Conservation (phyloP, 2,888 invertebrate genomes). For the Sinodicranocentrus sp. region DNA sequence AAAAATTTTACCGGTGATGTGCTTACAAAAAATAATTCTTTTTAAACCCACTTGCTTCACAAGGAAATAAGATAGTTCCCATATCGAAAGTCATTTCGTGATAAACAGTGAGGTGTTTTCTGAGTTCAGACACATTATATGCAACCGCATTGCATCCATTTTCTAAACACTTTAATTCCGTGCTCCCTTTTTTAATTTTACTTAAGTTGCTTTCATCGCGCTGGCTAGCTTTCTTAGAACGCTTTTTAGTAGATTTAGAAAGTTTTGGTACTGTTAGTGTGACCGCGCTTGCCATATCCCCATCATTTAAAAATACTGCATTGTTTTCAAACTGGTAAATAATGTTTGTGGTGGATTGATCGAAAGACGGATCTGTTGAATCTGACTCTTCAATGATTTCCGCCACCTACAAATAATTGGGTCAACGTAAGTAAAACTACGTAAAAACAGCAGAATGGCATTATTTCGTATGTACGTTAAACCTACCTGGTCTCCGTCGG, state of each 20-base stretch:
- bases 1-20: too few species aligned
- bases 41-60: constrained; percentile 11
- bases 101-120: constrained; percentile 67
- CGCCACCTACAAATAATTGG: constrained; percentile 1
- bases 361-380: neutral
- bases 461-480: too few species aligned
- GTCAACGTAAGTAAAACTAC: too few species aligned
- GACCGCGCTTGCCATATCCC: neutral
- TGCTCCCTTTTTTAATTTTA: neutral
- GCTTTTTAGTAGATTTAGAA: constrained; percentile 8
- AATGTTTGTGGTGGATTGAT: neutral
- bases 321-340: constrained; percentile 12
- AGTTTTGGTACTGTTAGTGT: neutral
- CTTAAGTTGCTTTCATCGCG: neutral
- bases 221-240: neutral
- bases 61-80: constrained; percentile 54
- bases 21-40: neutral
- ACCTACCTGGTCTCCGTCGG: constrained; percentile 27
- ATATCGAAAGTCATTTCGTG: constrained; percentile 71
- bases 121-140: constrained; percentile 71
- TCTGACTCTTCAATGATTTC: neutral
- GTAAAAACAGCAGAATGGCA: too few species aligned
- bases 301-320: neutral
- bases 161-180: constrained; percentile 73
- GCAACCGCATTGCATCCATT: constrained; percentile 61